These are phyloP conservation scores for Platycheirus rosarum DNA, from an alignment of 2,888 invertebrate genomes.

Conservation along the genomic window DNA sequence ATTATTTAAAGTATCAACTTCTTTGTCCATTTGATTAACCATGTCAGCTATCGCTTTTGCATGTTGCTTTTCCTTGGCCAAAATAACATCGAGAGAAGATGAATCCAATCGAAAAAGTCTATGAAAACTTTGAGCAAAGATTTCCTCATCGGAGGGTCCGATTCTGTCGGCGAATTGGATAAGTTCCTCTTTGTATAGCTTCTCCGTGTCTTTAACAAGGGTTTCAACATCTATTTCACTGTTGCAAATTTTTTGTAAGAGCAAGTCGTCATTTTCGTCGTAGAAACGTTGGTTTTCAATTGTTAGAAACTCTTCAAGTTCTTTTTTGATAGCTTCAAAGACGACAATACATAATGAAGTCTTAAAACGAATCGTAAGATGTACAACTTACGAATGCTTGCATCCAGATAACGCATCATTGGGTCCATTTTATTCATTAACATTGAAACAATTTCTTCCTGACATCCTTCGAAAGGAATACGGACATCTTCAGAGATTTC, in stretches of 20 bases:
- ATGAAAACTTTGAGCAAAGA: slow-evolving; percentile 84
- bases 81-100: slow-evolving; percentile 92
- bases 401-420: slow-evolving; percentile 81
- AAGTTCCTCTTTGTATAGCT: slow-evolving; percentile 91
- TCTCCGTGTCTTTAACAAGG: slow-evolving; percentile 91
- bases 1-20: slow-evolving; percentile 87
- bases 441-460: slow-evolving; percentile 80
- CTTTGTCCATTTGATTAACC: slow-evolving; percentile 88
- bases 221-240: slow-evolving; percentile 88
- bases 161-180: slow-evolving; percentile 92
- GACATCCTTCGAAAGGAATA: slow-evolving; percentile 78
- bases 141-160: slow-evolving; percentile 92
- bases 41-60: slow-evolving; percentile 91
- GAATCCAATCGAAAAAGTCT: slow-evolving; percentile 85
- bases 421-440: slow-evolving; percentile 80
- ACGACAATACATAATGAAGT: neutral
- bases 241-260: slow-evolving; percentile 85
- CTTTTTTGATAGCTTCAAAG: slow-evolving; percentile 76
- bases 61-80: slow-evolving; percentile 94
- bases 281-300: slow-evolving; percentile 87
- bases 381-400: slow-evolving; percentile 78
- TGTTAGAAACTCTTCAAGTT: slow-evolving; percentile 86
- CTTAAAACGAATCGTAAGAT: neutral
- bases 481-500: slow-evolving; percentile 76
- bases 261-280: slow-evolving; percentile 86